A percentile compares a stretch with the other conserved stretches of the same genome.
These are phyloP conservation scores for Grapholita molesta DNA, from an alignment of 1,140 invertebrate species.

Conservation along the genomic window DNA sequence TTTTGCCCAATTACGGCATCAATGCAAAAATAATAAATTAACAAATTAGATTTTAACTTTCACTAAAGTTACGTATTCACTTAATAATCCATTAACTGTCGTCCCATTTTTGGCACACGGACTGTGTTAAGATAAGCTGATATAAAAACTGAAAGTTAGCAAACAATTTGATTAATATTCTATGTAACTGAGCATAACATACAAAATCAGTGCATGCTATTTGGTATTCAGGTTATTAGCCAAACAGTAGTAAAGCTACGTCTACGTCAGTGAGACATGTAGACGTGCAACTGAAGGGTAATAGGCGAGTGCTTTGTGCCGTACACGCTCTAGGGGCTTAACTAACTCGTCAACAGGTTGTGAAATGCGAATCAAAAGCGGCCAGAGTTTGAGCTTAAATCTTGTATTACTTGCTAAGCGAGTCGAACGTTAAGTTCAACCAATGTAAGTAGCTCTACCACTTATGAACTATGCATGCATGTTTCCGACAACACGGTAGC, in stretches of 20 bases:
- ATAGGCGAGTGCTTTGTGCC: conserved; percentile 53
- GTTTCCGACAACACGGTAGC: no score
- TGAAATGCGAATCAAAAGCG: conserved; percentile 68
- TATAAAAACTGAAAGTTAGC: not conserved
- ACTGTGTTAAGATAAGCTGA: no score
- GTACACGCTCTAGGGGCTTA: conserved; percentile 55
- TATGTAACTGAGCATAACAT: not conserved
- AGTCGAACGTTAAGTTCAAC: not conserved
- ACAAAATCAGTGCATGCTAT: not conserved
- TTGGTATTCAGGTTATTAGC: not conserved
- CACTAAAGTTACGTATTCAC: no score
- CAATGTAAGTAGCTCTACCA: not conserved
- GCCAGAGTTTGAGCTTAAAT: conserved; percentile 50
- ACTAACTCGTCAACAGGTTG: conserved; percentile 74
- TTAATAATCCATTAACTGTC: no score
- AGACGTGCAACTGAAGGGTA: conserved; percentile 19
- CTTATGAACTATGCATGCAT: no score
- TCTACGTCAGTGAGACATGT: not conserved
- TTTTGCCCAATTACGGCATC: not conserved
- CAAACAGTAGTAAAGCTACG: not conserved
- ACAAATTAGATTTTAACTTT: no score
- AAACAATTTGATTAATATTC: not conserved
- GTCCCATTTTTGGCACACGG: no score
- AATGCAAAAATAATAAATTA: not conserved
- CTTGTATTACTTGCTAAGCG: conserved; percentile 12